Evolutionary conservation across 2,797 vertebrate species (phyloP).

Genomic region (Chelonia mydas): DNA sequence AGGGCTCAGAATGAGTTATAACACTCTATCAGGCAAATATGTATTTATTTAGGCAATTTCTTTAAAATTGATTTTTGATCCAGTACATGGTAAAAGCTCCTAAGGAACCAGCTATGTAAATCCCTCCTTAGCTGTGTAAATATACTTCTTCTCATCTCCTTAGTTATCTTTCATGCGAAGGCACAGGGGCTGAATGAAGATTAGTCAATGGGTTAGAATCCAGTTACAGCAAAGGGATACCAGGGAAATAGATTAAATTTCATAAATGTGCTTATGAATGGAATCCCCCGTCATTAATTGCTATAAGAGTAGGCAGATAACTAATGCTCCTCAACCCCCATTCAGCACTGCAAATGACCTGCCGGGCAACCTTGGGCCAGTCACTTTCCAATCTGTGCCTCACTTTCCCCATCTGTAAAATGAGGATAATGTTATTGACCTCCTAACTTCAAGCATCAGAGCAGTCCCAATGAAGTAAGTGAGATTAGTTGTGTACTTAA

Average conservation of each 20-base stretch:
- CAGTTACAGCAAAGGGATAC: not conserved
- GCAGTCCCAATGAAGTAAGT: not conserved
- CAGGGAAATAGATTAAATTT: conserved; percentile 34
- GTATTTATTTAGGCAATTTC: conserved; percentile 55
- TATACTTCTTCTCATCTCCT: conserved; percentile 42
- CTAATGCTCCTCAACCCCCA: not conserved
- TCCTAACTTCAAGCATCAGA: not conserved
- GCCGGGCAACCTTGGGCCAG: conserved; percentile 13
- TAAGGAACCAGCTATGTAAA: conserved; percentile 48
- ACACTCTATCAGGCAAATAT: conserved; percentile 21
- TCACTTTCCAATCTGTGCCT: not conserved
- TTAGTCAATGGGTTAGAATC: conserved; percentile 32
- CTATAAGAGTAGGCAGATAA: conserved; percentile 17
- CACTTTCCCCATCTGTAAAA: not conserved
- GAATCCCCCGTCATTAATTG: conserved; percentile 21
- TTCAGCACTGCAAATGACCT: not conserved
- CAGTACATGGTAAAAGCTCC: conserved; percentile 21
- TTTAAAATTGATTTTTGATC: conserved; percentile 56
- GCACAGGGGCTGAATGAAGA: conserved; percentile 42
- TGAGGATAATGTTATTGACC: conserved; percentile 40
- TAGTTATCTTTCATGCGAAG: conserved; percentile 33
- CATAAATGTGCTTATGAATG: conserved; percentile 43
- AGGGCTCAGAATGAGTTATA: conserved; percentile 11
- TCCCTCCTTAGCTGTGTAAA: conserved; percentile 61
- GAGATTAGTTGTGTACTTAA: not conserved